Conservation (phyloP, 2,888 invertebrate genomes). For the Tachina lurida region DNA sequence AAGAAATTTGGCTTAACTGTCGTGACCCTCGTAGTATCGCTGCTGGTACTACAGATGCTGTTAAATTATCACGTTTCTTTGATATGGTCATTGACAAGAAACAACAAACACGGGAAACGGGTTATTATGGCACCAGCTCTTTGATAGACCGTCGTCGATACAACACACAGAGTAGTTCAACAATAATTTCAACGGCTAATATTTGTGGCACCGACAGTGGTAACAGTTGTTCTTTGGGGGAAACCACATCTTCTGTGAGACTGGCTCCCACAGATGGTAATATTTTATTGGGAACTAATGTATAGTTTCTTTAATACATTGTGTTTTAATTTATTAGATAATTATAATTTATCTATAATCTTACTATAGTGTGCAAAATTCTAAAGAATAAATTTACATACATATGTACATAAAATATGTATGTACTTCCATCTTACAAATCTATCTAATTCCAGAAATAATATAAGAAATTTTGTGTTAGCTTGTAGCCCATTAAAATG, state of each 20-base stretch:
- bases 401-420: too few species aligned
- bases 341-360: too few species aligned
- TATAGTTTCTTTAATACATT: conserved; percentile 46
- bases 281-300: conserved; percentile 52
- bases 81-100: conserved; percentile 88
- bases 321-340: too few species aligned
- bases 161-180: conserved; percentile 34
- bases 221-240: not conserved
- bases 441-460: too few species aligned
- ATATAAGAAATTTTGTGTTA: too few species aligned
- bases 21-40: conserved; percentile 90
- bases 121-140: conserved; percentile 68
- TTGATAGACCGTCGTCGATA: conserved; percentile 68
- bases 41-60: conserved; percentile 97
- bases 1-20: conserved; percentile 94
- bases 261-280: conserved; percentile 36
- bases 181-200: conserved; percentile 23
- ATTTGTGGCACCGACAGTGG: not conserved
- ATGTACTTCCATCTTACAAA: too few species aligned
- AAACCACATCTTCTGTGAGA: conserved; percentile 16
- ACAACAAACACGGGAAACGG: conserved; percentile 75
- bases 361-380: too few species aligned
- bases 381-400: too few species aligned
- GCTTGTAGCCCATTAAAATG: too few species aligned
- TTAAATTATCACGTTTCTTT: conserved; percentile 96